Evolutionary conservation across 2,113 vertebrate species (phyloP), one percentile per base, ranked within the genome.

Genomic region (Balaeniceps rex): DNA sequence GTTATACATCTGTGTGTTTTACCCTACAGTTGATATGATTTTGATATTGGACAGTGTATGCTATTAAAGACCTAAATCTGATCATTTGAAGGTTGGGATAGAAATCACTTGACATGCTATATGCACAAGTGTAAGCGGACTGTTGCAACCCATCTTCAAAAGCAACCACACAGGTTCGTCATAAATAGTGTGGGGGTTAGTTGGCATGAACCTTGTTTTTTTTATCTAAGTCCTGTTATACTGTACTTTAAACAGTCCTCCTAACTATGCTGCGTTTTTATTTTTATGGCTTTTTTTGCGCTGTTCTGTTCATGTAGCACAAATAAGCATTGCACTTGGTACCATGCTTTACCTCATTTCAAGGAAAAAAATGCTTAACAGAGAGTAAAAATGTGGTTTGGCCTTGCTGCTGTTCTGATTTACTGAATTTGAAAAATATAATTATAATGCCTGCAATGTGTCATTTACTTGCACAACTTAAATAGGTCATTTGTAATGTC

Each of bases 301-400:
- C 98, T 96, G 63, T 98, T 98, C 98, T 98, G 97, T 98, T 98
- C 98, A 98, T 98, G 98, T 99, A 99, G 99, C 99, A 99, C 99
- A 99, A 99, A 98, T 97, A 97, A 99, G 98, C 99, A 98, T 99
- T 99, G 99, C 99, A 99, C 99, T 99, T 98, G 98, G 98, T 98
- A 97, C 98, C 98, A 98, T 98, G 99, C 98, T 98, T 99, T 99
- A 99, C 99, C 99, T 99, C 99, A 99, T 99, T 98, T 99, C 98
- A 98, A 98, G 97, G 97, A 97, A 98, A 98, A 98, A 98, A 98
- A 94, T 96, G 94, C 98, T 98, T 98, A 98, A 97, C 95, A 76
- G 97, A 98, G 98, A 98, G 96, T 96, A 98, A 97, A 97, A 97
- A 98, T 96, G 96, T 97, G 98, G 98, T 98, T 98, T 97, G 97